Conservation (phyloP, 2,888 invertebrate genomes). For the Trichogramma dendrolimi region DNA sequence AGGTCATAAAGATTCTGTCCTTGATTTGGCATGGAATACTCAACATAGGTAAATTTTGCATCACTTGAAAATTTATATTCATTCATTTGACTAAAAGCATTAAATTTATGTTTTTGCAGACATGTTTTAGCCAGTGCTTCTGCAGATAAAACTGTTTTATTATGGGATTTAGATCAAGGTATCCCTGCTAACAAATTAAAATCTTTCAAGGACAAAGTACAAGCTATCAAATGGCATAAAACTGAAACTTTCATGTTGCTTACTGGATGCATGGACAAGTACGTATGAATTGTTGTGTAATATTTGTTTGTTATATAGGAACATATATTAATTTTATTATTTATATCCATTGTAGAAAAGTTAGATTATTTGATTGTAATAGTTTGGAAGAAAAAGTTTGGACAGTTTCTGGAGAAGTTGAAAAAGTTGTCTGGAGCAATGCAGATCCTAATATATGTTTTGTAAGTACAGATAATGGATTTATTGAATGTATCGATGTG, state of each 20-base stretch:
- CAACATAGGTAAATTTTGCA: conserved; percentile 58
- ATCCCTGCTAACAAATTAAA: conserved; percentile 70
- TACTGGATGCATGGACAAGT: conserved; percentile 77
- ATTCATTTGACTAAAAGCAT: conserved; percentile 5
- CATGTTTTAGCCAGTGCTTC: conserved; percentile 91
- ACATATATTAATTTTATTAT: not conserved
- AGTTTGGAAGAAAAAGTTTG: conserved; percentile 61
- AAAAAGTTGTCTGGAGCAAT: conserved; percentile 80
- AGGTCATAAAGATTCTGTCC: conserved; percentile 87
- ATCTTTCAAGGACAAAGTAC: conserved; percentile 79
- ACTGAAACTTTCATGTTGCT: conserved; percentile 77
- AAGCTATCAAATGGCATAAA: conserved; percentile 79
- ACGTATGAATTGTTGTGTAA: conserved; percentile 31
- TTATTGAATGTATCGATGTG: conserved; percentile 57
- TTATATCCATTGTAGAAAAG: conserved; percentile 53
- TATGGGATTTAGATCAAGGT: conserved; percentile 89
- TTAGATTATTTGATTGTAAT: conserved; percentile 79
- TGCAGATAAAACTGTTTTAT: conserved; percentile 77
- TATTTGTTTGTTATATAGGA: conserved; percentile 3
- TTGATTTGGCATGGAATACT: conserved; percentile 88
- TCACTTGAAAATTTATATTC: conserved; percentile 3
- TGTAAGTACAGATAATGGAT: conserved; percentile 61
- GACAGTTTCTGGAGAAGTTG: conserved; percentile 76
- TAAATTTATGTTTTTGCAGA: conserved; percentile 49
- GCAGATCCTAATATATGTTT: conserved; percentile 75